Conservation (phyloP, 2,888 invertebrate genomes). For the Melanotus villosus region DNA sequence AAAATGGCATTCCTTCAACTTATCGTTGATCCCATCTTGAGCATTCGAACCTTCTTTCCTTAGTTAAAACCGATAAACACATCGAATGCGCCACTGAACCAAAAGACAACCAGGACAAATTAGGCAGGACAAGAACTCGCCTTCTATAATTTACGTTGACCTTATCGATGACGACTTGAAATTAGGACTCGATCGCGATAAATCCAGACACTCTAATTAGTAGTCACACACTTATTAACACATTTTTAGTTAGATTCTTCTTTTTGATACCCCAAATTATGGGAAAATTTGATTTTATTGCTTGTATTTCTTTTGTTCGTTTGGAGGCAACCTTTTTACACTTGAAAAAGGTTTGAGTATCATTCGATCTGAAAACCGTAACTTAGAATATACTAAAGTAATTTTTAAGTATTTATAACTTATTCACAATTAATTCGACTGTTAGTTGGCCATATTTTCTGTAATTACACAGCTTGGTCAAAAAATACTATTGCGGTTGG, state of each 20-base stretch:
- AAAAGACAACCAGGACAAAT: constrained; percentile 65
- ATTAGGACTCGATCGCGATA: constrained; percentile 45
- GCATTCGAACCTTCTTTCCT: constrained; percentile 62
- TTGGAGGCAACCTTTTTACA: too few relatives aligned
- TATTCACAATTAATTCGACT: too few relatives aligned
- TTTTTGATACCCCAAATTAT: background rate
- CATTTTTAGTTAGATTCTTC: constrained; percentile 26
- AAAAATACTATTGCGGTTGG: too few relatives aligned
- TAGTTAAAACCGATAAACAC: constrained; percentile 64
- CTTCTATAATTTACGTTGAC: constrained; percentile 65
- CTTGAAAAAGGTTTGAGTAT: too few relatives aligned
- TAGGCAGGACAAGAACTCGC: constrained; percentile 65
- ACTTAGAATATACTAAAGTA: too few relatives aligned
- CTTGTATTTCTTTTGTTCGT: too few relatives aligned
- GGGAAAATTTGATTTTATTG: too few relatives aligned
- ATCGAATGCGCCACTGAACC: constrained; percentile 64
- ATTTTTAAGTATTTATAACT: too few relatives aligned
- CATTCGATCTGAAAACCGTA: too few relatives aligned
- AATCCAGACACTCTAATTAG: constrained; percentile 45
- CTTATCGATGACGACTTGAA: constrained; percentile 52
- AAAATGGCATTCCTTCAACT: constrained; percentile 62
- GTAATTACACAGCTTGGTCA: too few relatives aligned
- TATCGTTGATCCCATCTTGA: constrained; percentile 61
- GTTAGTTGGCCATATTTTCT: too few relatives aligned
- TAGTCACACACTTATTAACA: constrained; percentile 45